These are phyloP conservation scores for Drosophila affinis DNA, from an alignment of 2,888 invertebrate genomes.

Conservation along the genomic window DNA sequence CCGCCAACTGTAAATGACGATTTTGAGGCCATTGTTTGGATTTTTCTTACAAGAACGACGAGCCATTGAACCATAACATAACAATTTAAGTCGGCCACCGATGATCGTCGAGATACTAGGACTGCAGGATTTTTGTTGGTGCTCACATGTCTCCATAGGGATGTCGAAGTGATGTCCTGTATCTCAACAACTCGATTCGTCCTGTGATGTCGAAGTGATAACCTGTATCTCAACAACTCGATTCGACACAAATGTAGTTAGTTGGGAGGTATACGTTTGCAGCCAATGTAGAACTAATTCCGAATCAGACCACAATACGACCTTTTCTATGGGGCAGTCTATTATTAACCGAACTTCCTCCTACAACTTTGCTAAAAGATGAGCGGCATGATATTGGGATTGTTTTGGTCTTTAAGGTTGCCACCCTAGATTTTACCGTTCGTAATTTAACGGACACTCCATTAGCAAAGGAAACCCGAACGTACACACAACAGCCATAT, in stretches of 20 bases:
- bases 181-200: conserved; percentile 4
- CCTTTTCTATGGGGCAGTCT: neutral
- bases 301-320: no score
- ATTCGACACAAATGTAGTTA: conserved; percentile 7
- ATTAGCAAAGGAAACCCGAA: neutral
- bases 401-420: neutral
- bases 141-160: neutral
- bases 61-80: neutral
- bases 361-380: neutral
- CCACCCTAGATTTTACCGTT: neutral
- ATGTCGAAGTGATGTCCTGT: neutral
- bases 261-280: neutral
- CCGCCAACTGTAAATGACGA: neutral
- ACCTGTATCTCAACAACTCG: conserved; percentile 4
- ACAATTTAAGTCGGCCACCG: neutral
- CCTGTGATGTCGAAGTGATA: no score
- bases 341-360: neutral
- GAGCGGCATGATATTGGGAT: neutral
- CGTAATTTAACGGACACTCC: neutral
- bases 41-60: neutral
- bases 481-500: neutral
- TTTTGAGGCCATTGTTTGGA: neutral
- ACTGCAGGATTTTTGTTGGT: neutral
- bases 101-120: neutral
- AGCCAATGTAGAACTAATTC: neutral